phyloP scores from a whole-genome alignment of 2,113 vertebrate species.

The Brachyistius frenatus region DNA sequence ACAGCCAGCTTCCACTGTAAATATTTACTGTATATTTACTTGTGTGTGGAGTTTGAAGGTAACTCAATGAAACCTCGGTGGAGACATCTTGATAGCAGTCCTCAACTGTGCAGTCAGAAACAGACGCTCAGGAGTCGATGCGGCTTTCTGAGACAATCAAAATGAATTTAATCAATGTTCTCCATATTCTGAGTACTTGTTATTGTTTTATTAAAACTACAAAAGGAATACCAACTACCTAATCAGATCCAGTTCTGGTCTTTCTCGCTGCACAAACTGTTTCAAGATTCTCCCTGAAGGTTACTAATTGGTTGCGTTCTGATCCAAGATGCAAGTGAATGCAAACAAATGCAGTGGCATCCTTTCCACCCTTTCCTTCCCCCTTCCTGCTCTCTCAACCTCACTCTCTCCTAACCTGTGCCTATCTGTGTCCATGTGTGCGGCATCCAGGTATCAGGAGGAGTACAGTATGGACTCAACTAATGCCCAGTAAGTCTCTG shows the following conservation, averaged over 20 bases:
- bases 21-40: conserved; percentile 15
- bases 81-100: background rate
- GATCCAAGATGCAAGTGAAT: conserved; percentile 38
- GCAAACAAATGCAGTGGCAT: conserved; percentile 12
- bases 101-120: conserved; percentile 23
- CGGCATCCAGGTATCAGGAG: conserved; percentile 86
- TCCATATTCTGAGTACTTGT: background rate
- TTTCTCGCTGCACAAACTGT: conserved; percentile 24
- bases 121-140: background rate
- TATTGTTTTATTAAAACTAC: background rate
- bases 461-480: conserved; percentile 95
- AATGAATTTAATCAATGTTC: no score
- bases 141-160: background rate
- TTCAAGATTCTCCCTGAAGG: background rate
- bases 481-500: conserved; percentile 88
- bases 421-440: conserved; percentile 80
- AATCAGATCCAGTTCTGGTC: background rate
- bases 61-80: conserved; percentile 6
- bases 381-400: conserved; percentile 18
- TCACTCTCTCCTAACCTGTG: conserved; percentile 62
- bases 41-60: conserved; percentile 22
- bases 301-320: conserved; percentile 13
- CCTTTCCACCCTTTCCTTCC: conserved; percentile 24
- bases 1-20: background rate
- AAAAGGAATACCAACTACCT: fast-evolving